These are phyloP conservation scores for Globicephala melas DNA, from an alignment of 2,113 vertebrate genomes.

Conservation along the genomic window DNA sequence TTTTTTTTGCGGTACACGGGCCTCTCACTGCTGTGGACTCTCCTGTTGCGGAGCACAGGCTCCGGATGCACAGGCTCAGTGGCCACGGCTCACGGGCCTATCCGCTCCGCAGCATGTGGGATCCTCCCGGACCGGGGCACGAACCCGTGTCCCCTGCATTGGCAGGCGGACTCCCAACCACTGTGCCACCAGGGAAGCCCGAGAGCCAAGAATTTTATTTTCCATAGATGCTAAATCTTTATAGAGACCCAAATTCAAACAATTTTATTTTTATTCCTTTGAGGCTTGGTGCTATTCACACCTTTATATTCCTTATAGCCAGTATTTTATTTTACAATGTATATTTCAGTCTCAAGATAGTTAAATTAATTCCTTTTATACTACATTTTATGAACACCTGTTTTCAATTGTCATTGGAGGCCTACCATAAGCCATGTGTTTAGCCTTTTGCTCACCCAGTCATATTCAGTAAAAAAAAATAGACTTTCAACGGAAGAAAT, in stretches of 20 bases:
- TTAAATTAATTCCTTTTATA: constrained; percentile 57
- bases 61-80: too few relatives aligned
- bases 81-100: too few relatives aligned
- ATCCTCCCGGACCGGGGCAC: too few relatives aligned
- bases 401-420: constrained; percentile 49
- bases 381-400: constrained; percentile 32
- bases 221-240: not conserved
- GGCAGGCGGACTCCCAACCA: too few relatives aligned
- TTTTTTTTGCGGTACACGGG: too few relatives aligned
- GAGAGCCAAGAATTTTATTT: not conserved
- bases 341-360: constrained; percentile 54
- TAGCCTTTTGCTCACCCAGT: constrained; percentile 69
- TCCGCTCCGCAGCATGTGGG: too few relatives aligned
- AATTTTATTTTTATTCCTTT: constrained; percentile 56
- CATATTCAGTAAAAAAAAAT: constrained; percentile 56
- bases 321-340: constrained; percentile 54
- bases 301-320: constrained; percentile 32
- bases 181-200: too few relatives aligned
- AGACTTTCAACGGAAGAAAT: constrained; percentile 58
- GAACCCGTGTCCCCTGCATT: too few relatives aligned
- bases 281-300: constrained; percentile 1
- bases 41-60: too few relatives aligned
- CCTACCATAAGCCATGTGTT: constrained; percentile 52
- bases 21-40: too few relatives aligned
- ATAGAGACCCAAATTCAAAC: constrained; percentile 3